These are phyloP conservation scores for Euura saliciscinereae DNA, from an alignment of 1,140 invertebrate species.

Conservation along the genomic window DNA sequence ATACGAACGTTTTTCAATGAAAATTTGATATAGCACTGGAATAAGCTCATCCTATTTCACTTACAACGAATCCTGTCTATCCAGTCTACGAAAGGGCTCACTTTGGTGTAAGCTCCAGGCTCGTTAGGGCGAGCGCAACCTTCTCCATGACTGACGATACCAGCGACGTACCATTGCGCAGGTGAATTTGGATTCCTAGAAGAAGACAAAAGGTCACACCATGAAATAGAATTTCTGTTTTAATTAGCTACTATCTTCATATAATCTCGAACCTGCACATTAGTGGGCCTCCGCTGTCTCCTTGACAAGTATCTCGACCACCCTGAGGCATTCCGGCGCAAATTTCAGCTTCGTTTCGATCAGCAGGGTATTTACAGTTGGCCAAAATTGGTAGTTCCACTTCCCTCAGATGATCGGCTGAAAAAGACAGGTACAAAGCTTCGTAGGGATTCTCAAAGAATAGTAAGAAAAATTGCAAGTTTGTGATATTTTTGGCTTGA, in stretches of 20 bases:
- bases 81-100: constrained; percentile 76
- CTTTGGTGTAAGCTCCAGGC: constrained; percentile 83
- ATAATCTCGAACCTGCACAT: constrained; percentile 62
- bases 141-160: constrained; percentile 81
- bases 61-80: constrained; percentile 65
- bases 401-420: constrained; percentile 73
- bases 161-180: constrained; percentile 75
- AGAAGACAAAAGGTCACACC: background rate
- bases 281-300: constrained; percentile 80
- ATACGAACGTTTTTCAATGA: background rate
- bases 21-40: background rate
- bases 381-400: constrained; percentile 70
- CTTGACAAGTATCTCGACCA: constrained; percentile 81
- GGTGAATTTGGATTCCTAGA: constrained; percentile 62
- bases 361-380: constrained; percentile 64
- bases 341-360: constrained; percentile 68
- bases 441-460: too few species aligned
- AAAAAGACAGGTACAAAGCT: constrained; percentile 22
- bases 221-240: background rate
- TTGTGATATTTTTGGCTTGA: background rate
- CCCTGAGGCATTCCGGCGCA: constrained; percentile 78
- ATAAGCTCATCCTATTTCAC: constrained; percentile 8
- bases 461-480: background rate
- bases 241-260: constrained; percentile 8
- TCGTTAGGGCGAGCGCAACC: constrained; percentile 78